Evolutionary conservation across 2,113 vertebrate genomes (phyloP).

Genomic region (Zapus hudsonius): DNA sequence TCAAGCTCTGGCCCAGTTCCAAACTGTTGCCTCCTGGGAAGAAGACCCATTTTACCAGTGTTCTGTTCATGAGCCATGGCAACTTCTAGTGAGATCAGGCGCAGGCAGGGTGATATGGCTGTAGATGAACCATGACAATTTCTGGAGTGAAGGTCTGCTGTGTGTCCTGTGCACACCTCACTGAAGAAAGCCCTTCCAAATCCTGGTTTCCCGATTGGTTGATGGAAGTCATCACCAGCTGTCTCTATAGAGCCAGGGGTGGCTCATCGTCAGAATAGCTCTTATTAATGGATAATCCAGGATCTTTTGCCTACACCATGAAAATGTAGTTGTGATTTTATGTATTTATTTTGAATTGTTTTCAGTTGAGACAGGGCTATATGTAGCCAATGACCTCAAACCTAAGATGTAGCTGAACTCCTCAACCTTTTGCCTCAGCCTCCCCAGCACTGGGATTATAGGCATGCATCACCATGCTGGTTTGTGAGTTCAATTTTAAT

Average conservation of each 20-base stretch:
- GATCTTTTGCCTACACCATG: background rate
- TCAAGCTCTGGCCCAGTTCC: background rate
- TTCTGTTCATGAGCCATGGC: background rate
- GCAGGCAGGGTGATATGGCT: no score
- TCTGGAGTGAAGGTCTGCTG: background rate
- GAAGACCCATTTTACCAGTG: background rate
- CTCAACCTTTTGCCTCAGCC: no score
- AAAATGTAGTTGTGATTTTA: background rate
- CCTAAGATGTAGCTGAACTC: no score
- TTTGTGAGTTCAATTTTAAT: no score
- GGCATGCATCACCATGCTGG: no score
- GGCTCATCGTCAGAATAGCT: background rate
- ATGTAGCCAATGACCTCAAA: background rate
- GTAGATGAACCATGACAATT: no score
- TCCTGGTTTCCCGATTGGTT: background rate
- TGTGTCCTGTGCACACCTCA: rapidly evolving
- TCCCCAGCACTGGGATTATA: no score
- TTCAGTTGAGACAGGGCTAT: no score
- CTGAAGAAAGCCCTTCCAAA: background rate
- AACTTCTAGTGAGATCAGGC: no score
- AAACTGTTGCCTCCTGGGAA: background rate
- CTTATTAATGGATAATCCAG: background rate
- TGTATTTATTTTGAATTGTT: no score
- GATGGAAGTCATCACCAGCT: background rate
- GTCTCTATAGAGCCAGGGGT: background rate